These are phyloP conservation scores for Phragmatobia fuliginosa DNA, from an alignment of 2,888 invertebrate genomes.

Conservation along the genomic window DNA sequence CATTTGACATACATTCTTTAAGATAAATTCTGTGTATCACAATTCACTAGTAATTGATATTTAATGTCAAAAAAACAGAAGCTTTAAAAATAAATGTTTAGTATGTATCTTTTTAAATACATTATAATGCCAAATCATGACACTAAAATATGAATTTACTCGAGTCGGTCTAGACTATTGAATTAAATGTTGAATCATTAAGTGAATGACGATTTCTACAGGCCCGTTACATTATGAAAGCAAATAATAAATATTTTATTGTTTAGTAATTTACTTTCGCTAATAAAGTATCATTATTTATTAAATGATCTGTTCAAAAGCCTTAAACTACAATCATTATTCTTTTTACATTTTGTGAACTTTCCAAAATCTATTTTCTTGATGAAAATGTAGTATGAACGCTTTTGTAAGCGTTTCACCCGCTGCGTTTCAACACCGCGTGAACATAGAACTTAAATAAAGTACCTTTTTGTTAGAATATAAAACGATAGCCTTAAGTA, in stretches of 20 bases:
- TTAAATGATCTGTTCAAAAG: constrained; percentile 26
- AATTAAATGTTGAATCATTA: constrained; percentile 33
- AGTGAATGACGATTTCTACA: constrained; percentile 24
- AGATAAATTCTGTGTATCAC: not conserved
- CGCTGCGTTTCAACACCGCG: constrained; percentile 72
- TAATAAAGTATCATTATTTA: constrained; percentile 33
- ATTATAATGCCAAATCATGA: constrained; percentile 14
- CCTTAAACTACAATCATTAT: not conserved
- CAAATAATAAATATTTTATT: constrained; percentile 44
- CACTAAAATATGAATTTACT: constrained; percentile 14
- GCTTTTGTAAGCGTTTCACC: constrained; percentile 60
- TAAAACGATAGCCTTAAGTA: constrained; percentile 78
- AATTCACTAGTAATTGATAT: not conserved
- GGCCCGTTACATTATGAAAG: constrained; percentile 48
- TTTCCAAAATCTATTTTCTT: not conserved
- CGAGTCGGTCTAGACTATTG: constrained; percentile 21
- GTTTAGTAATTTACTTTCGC: constrained; percentile 46
- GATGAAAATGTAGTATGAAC: not conserved
- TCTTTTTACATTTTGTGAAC: not conserved
- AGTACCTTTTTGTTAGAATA: constrained; percentile 82
- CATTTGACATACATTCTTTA: not conserved
- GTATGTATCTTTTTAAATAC: not conserved
- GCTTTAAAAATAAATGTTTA: not conserved
- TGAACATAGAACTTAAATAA: constrained; percentile 74
- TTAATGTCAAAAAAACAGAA: not conserved